Evolutionary conservation across 1,140 invertebrate species (phyloP), one percentile per base, ranked within the genome.

Genomic region (Lepidurus apus): DNA sequence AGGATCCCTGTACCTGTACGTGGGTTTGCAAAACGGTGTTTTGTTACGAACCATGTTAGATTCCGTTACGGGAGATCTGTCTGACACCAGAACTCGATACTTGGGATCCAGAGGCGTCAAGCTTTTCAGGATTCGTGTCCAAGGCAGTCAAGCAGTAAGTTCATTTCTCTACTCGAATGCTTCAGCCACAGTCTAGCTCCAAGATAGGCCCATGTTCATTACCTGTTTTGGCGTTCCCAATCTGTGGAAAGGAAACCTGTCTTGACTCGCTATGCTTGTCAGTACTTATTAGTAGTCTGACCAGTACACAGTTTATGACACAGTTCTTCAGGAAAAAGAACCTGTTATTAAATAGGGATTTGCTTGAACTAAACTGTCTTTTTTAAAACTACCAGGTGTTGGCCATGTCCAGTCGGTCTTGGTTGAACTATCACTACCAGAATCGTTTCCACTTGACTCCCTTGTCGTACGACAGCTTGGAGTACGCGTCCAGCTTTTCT

Each of bases 361-460:
- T 34, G 34, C 34, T 34, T 34, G 34, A 34, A 34, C 45, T 47
- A 1, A 47, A 47, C 1, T 47, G 10, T 10, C 45, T 47, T 10
- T 47, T 47, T 47, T 0, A 34, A 34, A 43, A 76, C 75, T 73
- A 74, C 13, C 80, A 91, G 89, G 88, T 99, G 0, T 85, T 99
- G 9, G 98, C 98, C 1, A 97, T 99, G 89, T 99, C 97, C 1
- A 98, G 95, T 81, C 89, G 98, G 80, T 96, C 96, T 0, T 99
- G 98, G 98, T 87, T 99, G 1, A 97, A 96, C 84, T 99, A 99
- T 83, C 97, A 97, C 81, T 98, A 98, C 85, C 98, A 99, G 86
- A 99, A 97, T 87, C 88, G 93, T 74, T 97, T 97, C 83, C 96
- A 98, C 86, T 87, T 99, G 9, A 98, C 97, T 0, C 97, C 97